A percentile compares a stretch with the other conserved stretches of the same genome.
phyloP scores from a whole-genome alignment of 1,140 invertebrate species.

The Tetragnatha versicolor region DNA sequence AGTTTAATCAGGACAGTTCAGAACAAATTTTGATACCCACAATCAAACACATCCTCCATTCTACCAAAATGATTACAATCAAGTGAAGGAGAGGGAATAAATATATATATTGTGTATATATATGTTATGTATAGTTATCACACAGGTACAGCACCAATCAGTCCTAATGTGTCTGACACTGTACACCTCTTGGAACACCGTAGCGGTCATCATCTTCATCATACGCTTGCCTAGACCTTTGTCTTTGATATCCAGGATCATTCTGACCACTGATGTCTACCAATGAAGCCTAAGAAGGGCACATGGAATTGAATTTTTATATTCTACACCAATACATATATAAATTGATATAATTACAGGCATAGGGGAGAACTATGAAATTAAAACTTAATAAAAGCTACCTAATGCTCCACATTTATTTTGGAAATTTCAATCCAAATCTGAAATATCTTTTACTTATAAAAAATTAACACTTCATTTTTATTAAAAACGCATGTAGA shows the following conservation, averaged over 20 bases:
- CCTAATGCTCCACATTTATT: too few relatives aligned
- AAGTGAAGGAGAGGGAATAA: conserved; percentile 21
- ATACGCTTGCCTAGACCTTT: conserved; percentile 66
- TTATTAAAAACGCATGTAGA: too few relatives aligned
- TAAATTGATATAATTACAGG: too few relatives aligned
- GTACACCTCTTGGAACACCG: conserved; percentile 75
- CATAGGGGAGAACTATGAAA: too few relatives aligned
- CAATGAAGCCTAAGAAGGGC: conserved; percentile 53
- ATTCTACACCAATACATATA: too few relatives aligned
- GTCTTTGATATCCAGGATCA: conserved; percentile 70
- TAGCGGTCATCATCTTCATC: conserved; percentile 78
- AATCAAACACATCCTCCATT: conserved; percentile 2
- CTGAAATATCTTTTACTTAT: too few relatives aligned
- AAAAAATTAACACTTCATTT: too few relatives aligned
- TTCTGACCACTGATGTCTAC: conserved; percentile 77
- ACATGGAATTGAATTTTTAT: background rate
- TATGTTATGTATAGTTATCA: conserved; percentile 40
- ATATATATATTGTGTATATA: conserved; percentile 37
- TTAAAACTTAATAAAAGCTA: too few relatives aligned
- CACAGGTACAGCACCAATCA: background rate
- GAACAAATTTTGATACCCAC: conserved; percentile 12
- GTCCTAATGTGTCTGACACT: conserved; percentile 85
- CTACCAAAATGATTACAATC: conserved; percentile 45
- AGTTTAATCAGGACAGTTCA: background rate
- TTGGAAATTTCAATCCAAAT: too few relatives aligned